phyloP scores from a whole-genome alignment of 1,140 invertebrate species.

The Nixonia krombeini region DNA sequence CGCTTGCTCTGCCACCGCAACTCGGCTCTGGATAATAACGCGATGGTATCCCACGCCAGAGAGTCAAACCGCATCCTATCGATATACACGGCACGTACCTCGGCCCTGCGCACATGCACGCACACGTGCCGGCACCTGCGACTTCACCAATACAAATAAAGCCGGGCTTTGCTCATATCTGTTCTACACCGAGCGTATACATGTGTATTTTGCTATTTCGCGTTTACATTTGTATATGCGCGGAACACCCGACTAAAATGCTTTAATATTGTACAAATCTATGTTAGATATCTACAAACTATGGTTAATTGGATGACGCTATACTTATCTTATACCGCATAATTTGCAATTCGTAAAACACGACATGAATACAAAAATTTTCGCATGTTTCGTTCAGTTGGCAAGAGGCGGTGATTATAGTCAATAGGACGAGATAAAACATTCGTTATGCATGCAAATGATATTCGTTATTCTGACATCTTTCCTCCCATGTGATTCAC shows the following conservation, averaged over 20 bases:
- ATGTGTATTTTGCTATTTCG: slow-evolving; percentile 3
- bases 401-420: no score
- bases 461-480: no score
- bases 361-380: no score
- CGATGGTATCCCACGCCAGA: slow-evolving; percentile 42
- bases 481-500: no score
- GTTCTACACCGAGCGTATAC: slow-evolving; percentile 21
- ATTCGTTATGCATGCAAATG: no score
- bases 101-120: slow-evolving; percentile 37
- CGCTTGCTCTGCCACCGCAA: slow-evolving; percentile 47
- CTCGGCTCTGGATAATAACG: slow-evolving; percentile 47
- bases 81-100: slow-evolving; percentile 47
- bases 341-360: no score
- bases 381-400: no score
- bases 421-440: no score
- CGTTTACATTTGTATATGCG: neutral
- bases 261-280: slow-evolving; percentile 1
- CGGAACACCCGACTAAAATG: neutral
- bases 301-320: neutral
- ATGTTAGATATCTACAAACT: neutral
- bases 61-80: slow-evolving; percentile 50
- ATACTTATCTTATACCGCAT: neutral
- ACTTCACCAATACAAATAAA: slow-evolving; percentile 43
- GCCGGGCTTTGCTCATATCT: slow-evolving; percentile 25
- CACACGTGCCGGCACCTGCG: slow-evolving; percentile 48